Conservation (phyloP, 2,113 vertebrate genomes). For the Ailurus styani region DNA sequence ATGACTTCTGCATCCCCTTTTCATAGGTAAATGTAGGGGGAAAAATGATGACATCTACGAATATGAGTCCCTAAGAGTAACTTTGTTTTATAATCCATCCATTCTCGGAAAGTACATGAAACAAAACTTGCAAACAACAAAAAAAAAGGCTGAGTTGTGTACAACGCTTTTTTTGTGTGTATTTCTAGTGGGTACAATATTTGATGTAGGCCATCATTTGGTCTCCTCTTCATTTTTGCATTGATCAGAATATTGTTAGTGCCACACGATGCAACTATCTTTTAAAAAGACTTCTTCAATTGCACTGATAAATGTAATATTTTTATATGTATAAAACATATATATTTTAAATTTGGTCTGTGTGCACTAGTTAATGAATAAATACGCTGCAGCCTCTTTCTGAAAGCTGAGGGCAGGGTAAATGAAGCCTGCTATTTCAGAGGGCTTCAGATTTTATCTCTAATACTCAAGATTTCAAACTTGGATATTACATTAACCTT, state of each 20-base stretch:
- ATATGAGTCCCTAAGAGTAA: neutral
- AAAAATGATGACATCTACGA: neutral
- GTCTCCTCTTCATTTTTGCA: neutral
- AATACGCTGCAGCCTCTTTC: neutral
- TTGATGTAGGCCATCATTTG: neutral
- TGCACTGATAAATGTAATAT: neutral
- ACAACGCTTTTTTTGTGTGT: neutral
- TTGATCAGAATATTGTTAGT: neutral
- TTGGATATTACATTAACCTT: constrained; percentile 54
- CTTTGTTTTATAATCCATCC: neutral
- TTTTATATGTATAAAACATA: neutral
- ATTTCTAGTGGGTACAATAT: neutral
- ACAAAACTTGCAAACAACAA: neutral
- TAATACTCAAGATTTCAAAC: constrained; percentile 29
- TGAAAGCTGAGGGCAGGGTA: neutral
- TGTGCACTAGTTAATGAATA: neutral
- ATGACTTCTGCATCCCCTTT: neutral
- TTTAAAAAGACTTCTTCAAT: neutral
- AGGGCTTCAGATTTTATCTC: constrained; percentile 46
- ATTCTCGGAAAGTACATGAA: neutral
- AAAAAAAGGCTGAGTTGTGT: neutral
- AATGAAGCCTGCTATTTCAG: neutral
- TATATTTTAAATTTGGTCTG: neutral
- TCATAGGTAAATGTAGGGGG: neutral
- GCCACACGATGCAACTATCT: neutral